Evolutionary conservation across 2,888 invertebrate genomes (phyloP).

Genomic region (Cataglyphis livida): DNA sequence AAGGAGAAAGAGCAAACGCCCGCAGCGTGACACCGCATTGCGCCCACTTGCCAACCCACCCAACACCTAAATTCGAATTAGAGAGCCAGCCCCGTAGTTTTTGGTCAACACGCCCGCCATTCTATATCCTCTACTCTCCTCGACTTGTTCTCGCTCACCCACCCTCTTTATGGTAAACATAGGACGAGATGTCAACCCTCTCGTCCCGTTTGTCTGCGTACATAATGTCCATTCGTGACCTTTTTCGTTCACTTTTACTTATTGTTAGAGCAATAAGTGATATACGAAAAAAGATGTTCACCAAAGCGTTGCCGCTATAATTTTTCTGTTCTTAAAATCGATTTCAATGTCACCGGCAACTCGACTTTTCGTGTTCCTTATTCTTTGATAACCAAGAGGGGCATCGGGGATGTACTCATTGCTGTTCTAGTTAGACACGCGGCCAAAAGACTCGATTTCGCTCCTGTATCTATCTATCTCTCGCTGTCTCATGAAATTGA

Average conservation of each 20-base stretch:
- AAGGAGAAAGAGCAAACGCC: constrained; percentile 79
- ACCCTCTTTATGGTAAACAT: constrained; percentile 63
- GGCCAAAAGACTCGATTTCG: constrained; percentile 76
- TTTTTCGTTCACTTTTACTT: constrained; percentile 61
- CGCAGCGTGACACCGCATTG: constrained; percentile 84
- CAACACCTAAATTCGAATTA: constrained; percentile 84
- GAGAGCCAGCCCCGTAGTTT: constrained; percentile 78
- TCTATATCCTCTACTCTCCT: constrained; percentile 20
- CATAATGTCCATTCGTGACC: constrained; percentile 62
- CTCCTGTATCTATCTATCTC: constrained; percentile 21
- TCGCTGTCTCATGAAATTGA: constrained; percentile 54
- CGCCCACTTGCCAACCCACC: constrained; percentile 83
- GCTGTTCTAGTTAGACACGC: constrained; percentile 68
- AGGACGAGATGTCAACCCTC: constrained; percentile 55
- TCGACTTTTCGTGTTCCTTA: constrained; percentile 67
- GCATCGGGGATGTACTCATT: constrained; percentile 54
- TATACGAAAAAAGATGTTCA: constrained; percentile 49
- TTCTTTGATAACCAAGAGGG: constrained; percentile 56
- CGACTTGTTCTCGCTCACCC: constrained; percentile 40
- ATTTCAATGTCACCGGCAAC: constrained; percentile 81
- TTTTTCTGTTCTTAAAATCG: constrained; percentile 78
- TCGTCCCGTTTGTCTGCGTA: constrained; percentile 47
- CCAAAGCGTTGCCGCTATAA: constrained; percentile 58
- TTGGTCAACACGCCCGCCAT: constrained; percentile 76
- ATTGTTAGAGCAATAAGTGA: constrained; percentile 55